phyloP scores from a whole-genome alignment of 2,113 vertebrate species.

The Gila orcuttii region DNA sequence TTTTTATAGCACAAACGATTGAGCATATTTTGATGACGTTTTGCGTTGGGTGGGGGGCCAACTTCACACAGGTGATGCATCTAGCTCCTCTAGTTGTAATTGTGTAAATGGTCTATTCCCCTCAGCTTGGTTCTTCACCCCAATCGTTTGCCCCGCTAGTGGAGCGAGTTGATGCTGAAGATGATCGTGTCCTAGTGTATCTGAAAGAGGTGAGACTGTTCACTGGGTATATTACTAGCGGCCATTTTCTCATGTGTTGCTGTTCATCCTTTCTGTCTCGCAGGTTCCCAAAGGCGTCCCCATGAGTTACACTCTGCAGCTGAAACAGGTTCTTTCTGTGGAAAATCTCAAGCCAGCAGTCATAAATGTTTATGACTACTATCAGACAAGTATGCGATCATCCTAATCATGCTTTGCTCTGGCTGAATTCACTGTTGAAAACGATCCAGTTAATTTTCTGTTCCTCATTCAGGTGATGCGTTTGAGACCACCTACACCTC shows the following conservation, averaged over 20 bases:
- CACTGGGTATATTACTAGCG: background rate
- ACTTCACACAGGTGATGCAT: no score
- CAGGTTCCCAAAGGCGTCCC: background rate
- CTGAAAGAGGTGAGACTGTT: slow-evolving; percentile 61
- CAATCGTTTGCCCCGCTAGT: background rate
- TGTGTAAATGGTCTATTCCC: background rate
- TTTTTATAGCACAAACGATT: no score
- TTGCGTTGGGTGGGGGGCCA: no score
- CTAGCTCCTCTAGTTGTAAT: background rate
- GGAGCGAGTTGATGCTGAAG: slow-evolving; percentile 52
- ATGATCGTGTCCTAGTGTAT: slow-evolving; percentile 65
- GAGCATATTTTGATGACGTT: no score
- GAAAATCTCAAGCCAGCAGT: background rate
- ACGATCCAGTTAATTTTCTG: background rate
- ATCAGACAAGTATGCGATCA: background rate
- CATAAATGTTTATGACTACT: background rate
- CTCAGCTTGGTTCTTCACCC: slow-evolving; percentile 36
- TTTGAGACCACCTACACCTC: background rate
- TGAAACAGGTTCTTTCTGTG: background rate
- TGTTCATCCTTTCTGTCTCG: background rate
- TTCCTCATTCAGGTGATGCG: background rate
- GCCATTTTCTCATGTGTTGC: background rate
- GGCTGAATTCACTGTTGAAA: no score
- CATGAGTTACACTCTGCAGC: background rate
- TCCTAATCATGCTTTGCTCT: background rate